Base-by-base conservation (phyloP, 1,140 invertebrate genomes). In the Choristoneura fumiferana region DNA sequence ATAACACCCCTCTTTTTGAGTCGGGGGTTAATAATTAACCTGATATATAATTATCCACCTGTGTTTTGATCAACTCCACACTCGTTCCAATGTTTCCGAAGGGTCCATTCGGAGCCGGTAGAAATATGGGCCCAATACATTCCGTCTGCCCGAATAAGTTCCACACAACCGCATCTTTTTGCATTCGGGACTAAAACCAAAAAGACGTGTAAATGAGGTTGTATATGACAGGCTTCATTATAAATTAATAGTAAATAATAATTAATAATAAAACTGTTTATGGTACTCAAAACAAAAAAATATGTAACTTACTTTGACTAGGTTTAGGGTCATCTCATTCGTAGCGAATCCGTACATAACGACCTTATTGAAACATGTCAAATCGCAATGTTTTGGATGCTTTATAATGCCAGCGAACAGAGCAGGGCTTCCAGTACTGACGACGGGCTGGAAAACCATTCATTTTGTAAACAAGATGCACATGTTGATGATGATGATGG, bases 61-160 rank as follows among this genome's bases (percentile, higher is more conserved):
- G 15, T 10, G 18, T 17, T 45, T 14, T 14, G 6, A 45, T 10
- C 10, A 6, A 37, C 35, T 37, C 8, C 10, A 45, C 8, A 9
- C 18, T 17, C 4, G 10, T 67, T 56, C 54, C 81, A 1, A 15
- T 18, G 12, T 65, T 76, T 0, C 75, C 74, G 4, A 35, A 35
- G 0, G 74, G 68, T 9, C 63, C 63, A 5, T 57, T 43, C 12
- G 69, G 62, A 4, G 60, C 60, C 0, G 67, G 69, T 1, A 37
- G 8, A 4, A 64, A 6, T 9, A 36, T 22, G 2, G 69, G 61
- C 1, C 82, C 81, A 9, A 84, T 57, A 33, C 67, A 71, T 54
- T 85, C 82, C 0, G 82, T 82, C 38, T 77, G 75, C 0, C 78
- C 82, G 18, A 84, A 78, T 5, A 62, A 56, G 22, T 82, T 76